These are phyloP conservation scores for Geococcyx californianus DNA, from an alignment of 2,113 vertebrate species.

Conservation along the genomic window DNA sequence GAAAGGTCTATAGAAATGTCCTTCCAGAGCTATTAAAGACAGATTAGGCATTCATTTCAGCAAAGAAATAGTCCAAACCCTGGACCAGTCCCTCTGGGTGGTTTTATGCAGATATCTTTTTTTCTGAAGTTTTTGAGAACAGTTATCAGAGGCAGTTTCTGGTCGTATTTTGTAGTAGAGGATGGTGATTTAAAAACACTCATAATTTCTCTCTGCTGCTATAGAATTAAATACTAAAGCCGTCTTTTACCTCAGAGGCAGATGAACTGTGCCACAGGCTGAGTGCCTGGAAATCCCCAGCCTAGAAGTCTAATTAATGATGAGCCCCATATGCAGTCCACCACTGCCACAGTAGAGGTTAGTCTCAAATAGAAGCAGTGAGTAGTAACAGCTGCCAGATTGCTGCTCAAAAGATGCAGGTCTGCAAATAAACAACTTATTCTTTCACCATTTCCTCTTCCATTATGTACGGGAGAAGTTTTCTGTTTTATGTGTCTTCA, in stretches of 20 bases:
- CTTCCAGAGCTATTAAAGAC: not conserved
- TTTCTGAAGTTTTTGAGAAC: constrained; percentile 45
- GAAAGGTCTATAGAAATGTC: not conserved
- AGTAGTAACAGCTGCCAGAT: not conserved
- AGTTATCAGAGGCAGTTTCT: constrained; percentile 39
- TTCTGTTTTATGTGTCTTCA: not conserved
- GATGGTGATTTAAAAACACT: not conserved
- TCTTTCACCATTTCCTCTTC: not conserved
- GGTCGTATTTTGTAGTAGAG: not conserved
- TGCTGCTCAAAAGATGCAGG: not conserved
- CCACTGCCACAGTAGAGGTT: not conserved
- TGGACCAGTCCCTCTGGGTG: not conserved
- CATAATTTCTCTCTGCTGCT: not conserved
- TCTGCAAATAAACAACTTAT: constrained; percentile 1
- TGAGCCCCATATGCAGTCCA: not conserved
- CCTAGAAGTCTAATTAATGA: not conserved
- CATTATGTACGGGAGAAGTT: not conserved
- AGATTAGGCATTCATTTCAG: constrained; percentile 7
- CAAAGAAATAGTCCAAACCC: constrained; percentile 15
- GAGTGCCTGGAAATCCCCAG: not conserved
- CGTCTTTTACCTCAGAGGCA: not conserved
- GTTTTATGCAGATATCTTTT: constrained; percentile 47
- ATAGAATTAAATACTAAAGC: not conserved
- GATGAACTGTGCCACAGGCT: not conserved
- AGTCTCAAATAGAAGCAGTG: not conserved